Conservation (phyloP, 2,888 invertebrate species). For the Eristalinus sepulchralis region DNA sequence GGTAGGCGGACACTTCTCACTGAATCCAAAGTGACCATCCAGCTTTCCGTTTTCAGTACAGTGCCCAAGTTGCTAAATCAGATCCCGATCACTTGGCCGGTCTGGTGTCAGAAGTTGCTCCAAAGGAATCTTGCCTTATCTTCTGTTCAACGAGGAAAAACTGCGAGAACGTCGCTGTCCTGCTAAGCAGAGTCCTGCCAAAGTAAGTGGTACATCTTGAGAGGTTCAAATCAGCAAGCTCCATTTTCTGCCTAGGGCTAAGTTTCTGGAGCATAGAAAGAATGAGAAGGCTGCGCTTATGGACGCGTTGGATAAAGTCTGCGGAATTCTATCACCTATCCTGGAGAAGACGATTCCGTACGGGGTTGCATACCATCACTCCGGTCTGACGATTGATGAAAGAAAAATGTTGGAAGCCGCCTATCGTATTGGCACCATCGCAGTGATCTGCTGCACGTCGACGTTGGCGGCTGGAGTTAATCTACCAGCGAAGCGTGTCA, state of each 20-base stretch:
- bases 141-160: slow-evolving; percentile 97
- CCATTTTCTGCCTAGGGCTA: slow-evolving; percentile 78
- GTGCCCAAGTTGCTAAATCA: slow-evolving; percentile 82
- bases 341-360: slow-evolving; percentile 86
- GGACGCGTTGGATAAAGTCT: slow-evolving; percentile 85
- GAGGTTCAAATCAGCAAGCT: background rate
- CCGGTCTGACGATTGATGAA: slow-evolving; percentile 94
- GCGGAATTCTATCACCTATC: slow-evolving; percentile 85
- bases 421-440: slow-evolving; percentile 91
- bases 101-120: slow-evolving; percentile 90
- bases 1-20: slow-evolving; percentile 52
- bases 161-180: slow-evolving; percentile 93
- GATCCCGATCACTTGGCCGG: slow-evolving; percentile 93
- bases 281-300: slow-evolving; percentile 84
- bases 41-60: slow-evolving; percentile 82
- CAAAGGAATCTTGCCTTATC: slow-evolving; percentile 90
- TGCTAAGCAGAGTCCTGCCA: slow-evolving; percentile 86
- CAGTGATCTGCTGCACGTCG: slow-evolving; percentile 96
- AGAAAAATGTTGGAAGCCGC: slow-evolving; percentile 91
- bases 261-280: slow-evolving; percentile 82
- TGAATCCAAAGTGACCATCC: background rate
- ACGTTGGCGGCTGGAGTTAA: slow-evolving; percentile 99
- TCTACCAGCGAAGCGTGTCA: slow-evolving; percentile 94
- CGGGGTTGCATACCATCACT: slow-evolving; percentile 97
- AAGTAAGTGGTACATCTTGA: slow-evolving; percentile 67